Conservation (phyloP, 2,113 vertebrate species). For the Toxotes chatareus region DNA sequence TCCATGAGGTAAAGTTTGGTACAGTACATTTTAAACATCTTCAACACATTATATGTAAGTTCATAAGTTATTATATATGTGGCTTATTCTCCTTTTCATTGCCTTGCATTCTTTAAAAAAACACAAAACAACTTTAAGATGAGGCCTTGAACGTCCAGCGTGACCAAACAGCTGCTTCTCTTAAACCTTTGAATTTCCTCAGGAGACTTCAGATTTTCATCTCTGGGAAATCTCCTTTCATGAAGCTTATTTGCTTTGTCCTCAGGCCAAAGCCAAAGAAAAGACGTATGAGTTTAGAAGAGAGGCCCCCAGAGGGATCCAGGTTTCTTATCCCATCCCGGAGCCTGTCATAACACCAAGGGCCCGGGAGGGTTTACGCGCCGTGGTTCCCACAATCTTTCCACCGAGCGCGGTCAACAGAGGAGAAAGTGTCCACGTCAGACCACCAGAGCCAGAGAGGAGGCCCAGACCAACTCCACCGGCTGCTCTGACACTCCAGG, state of each 20-base stretch:
- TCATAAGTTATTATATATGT: background rate
- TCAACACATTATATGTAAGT: background rate
- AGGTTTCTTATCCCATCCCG: slow-evolving; percentile 91
- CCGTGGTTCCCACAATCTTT: slow-evolving; percentile 89
- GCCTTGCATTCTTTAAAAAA: background rate
- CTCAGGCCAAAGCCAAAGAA: slow-evolving; percentile 91
- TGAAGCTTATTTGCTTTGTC: slow-evolving; percentile 29
- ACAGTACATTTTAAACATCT: background rate
- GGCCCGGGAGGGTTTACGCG: slow-evolving; percentile 92
- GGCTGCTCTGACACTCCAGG: slow-evolving; percentile 22
- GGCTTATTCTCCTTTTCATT: background rate
- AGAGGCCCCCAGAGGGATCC: slow-evolving; percentile 88
- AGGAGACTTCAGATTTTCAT: background rate
- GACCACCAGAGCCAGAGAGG: slow-evolving; percentile 67
- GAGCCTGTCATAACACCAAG: slow-evolving; percentile 91
- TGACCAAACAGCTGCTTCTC: slow-evolving; percentile 23
- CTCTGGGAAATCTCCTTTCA: slow-evolving; percentile 2
- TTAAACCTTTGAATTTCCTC: slow-evolving; percentile 37
- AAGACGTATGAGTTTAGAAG: slow-evolving; percentile 93
- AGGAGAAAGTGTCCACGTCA: slow-evolving; percentile 82
- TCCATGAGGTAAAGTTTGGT: background rate
- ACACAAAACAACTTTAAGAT: background rate
- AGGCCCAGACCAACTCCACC: slow-evolving; percentile 55
- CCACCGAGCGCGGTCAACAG: slow-evolving; percentile 88
- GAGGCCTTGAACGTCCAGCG: slow-evolving; percentile 5